Conservation (phyloP, 1,140 invertebrate species). For the Leptoteleia sp. region DNA sequence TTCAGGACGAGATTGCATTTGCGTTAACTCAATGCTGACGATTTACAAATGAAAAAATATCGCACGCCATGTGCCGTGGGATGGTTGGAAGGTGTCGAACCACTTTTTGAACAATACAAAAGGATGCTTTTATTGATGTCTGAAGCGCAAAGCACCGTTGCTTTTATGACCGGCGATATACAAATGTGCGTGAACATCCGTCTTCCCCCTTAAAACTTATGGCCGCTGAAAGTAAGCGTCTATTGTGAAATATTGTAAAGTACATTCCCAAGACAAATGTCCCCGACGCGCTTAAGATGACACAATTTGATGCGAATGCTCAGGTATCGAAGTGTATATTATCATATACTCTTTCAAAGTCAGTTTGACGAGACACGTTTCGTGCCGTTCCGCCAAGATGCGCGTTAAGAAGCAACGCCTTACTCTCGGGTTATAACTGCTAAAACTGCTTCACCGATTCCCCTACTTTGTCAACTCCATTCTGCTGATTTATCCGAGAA, state of each 20-base stretch:
- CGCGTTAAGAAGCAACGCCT: slow-evolving; percentile 25
- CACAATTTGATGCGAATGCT: slow-evolving; percentile 45
- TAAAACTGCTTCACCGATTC: too few species aligned
- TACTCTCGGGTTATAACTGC: too few species aligned
- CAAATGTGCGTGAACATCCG: slow-evolving; percentile 15
- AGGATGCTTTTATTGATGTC: slow-evolving; percentile 9
- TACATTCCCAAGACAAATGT: slow-evolving; percentile 52
- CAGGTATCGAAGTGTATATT: slow-evolving; percentile 42
- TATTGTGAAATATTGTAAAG: slow-evolving; percentile 44
- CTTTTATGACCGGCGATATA: slow-evolving; percentile 21
- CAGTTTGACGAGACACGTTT: slow-evolving; percentile 50
- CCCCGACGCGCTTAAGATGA: slow-evolving; percentile 31
- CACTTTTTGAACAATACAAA: too few species aligned
- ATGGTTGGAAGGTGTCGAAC: too few species aligned
- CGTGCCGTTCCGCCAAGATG: slow-evolving; percentile 5
- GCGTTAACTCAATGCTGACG: too few species aligned
- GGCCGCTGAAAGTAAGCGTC: slow-evolving; percentile 28
- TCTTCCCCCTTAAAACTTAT: slow-evolving; percentile 18
- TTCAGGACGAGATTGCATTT: too few species aligned
- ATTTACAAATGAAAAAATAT: too few species aligned
- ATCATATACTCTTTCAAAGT: slow-evolving; percentile 49
- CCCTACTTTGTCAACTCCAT: too few species aligned
- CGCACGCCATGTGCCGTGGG: too few species aligned
- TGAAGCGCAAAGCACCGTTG: too few species aligned
- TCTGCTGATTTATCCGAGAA: too few species aligned